Evolutionary conservation across 2,888 invertebrate genomes (phyloP).

Genomic region (Rhodophaea formosa): DNA sequence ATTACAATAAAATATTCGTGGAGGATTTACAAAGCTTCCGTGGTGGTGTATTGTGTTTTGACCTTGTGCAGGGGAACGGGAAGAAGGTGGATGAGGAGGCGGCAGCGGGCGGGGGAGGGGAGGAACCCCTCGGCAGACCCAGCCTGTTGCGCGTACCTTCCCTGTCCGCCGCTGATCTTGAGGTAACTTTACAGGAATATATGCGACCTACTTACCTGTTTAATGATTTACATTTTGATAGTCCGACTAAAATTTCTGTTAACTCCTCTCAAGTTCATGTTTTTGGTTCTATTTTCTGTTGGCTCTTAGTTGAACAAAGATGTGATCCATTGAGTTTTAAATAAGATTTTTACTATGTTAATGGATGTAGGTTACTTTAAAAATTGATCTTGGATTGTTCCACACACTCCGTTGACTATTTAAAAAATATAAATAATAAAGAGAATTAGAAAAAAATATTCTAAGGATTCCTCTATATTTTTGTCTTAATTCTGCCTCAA

Average conservation of each 20-base stretch:
- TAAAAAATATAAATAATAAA: no score
- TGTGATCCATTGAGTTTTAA: no score
- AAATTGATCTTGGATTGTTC: no score
- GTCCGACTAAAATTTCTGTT: no score
- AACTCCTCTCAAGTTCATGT: neutral
- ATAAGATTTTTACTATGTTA: no score
- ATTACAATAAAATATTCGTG: conserved; percentile 36
- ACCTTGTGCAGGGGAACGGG: conserved; percentile 52
- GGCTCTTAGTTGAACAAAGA: no score
- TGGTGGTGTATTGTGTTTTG: conserved; percentile 21
- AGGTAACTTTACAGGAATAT: conserved; percentile 48
- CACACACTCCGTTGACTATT: no score
- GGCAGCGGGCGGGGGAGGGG: conserved; percentile 44
- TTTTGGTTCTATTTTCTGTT: neutral
- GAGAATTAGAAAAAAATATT: no score
- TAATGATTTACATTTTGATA: neutral
- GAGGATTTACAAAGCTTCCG: conserved; percentile 31
- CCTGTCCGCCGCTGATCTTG: conserved; percentile 81
- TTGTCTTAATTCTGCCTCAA: neutral
- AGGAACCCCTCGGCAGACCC: conserved; percentile 77
- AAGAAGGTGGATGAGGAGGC: conserved; percentile 51
- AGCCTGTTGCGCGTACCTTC: conserved; percentile 83
- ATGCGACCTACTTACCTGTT: neutral
- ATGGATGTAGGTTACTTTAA: no score
- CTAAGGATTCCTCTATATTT: neutral